Evolutionary conservation across 1,140 invertebrate genomes (phyloP).

Genomic region (Palaemon carinicauda): DNA sequence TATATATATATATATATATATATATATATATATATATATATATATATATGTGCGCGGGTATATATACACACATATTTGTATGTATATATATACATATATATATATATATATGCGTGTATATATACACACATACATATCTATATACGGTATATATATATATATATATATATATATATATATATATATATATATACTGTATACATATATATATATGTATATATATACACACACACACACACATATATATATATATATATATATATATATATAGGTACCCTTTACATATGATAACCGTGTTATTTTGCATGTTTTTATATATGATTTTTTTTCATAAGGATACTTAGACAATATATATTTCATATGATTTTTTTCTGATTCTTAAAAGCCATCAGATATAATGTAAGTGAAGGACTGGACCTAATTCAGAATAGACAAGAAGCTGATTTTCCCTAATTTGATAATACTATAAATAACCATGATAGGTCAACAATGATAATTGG

Average conservation of each 20-base stretch:
- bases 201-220: background rate
- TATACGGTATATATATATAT: background rate
- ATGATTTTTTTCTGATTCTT: no score
- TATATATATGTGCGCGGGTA: background rate
- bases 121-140: background rate
- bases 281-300: no score
- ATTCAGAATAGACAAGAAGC: no score
- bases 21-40: conserved; percentile 9
- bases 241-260: background rate
- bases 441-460: no score
- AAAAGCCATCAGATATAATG: no score
- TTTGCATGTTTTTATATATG: no score
- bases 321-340: no score
- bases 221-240: background rate
- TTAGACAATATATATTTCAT: no score
- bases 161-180: conserved; percentile 4
- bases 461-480: no score
- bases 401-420: no score
- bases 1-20: conserved; percentile 27
- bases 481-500: no score
- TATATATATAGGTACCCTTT: conserved; percentile 8
- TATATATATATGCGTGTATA: background rate
- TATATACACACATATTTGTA: background rate
- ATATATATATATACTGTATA: conserved; percentile 11
- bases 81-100: background rate